Evolutionary conservation across 1,140 invertebrate genomes (phyloP), one percentile per base, ranked within the genome.

Genomic region (Hylyphantes graminicola): DNA sequence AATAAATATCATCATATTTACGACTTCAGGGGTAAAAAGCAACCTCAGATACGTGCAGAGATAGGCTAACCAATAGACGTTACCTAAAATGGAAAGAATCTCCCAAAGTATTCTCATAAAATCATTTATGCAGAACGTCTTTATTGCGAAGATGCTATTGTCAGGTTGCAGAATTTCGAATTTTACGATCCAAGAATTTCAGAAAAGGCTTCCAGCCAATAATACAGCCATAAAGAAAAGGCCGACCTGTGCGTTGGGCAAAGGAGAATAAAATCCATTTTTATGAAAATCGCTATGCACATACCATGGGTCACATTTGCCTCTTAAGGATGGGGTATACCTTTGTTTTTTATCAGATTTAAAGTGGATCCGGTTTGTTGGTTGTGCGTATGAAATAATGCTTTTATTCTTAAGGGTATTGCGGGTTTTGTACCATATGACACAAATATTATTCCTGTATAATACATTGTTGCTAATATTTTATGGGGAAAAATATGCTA

Each of bases 91-190:
- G 55, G 68, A 63, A 73, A 51, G 50, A 81, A 73, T 63, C 68
- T 73, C 54, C 51, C 79, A 35, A 81, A 81, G 68, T 73, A 81
- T 81, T 81, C 79, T 81, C 79, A 81, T 81, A 81, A 81, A 81
- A 81, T 81, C 79, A 63, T 81, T 81, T 81, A 81, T 81, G 79
- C 79, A 81, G 79, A 81, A 81, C 53, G 67, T 70, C 67, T 81
- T 81, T 81, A 81, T 81, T 81, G 68, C 79, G 35, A 73, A 81
- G 68, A 35, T 63, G 67, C 67, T 73, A 81, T 81, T 81, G 79
- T 81, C 79, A 81, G 79, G 67, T 81, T 81, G 79, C 73, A 73
- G 79, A 81, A 81, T 81, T 73, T 73, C 53, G 57, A 81, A 81
- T 81, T 81, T 81, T 81, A 81, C 79, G 79, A 81, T 57, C 68